Percentiles rank a stretch among this genome's conserved stretches.
Evolutionary conservation across 2,113 vertebrate genomes (phyloP).

Genomic region (Rhabdomys dilectus): DNA sequence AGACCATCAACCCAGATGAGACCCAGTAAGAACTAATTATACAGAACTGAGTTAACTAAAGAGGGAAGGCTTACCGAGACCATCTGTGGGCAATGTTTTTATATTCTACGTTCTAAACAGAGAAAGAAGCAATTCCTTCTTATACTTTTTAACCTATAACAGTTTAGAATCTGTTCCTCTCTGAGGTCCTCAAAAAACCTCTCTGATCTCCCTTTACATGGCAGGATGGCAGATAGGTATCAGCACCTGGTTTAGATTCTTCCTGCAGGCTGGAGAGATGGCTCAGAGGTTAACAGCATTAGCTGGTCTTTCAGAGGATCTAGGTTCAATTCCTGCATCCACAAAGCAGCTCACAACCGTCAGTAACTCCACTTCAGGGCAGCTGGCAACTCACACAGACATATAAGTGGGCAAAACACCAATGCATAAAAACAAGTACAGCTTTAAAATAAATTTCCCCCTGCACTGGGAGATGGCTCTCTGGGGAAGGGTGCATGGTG

Average conservation of each 20-base stretch:
- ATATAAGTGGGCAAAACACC: background rate
- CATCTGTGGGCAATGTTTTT: background rate
- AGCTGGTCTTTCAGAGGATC: background rate
- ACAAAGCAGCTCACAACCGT: background rate
- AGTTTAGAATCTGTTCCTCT: background rate
- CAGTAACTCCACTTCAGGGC: background rate
- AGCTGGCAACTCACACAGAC: background rate
- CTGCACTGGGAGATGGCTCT: background rate
- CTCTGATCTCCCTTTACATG: background rate
- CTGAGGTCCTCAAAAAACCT: background rate
- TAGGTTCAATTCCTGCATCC: background rate
- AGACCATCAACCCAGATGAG: background rate
- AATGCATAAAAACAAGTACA: background rate
- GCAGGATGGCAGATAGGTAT: background rate
- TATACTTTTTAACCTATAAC: background rate
- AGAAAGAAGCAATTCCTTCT: background rate
- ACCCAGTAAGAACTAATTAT: background rate
- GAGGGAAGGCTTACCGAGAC: background rate
- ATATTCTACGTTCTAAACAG: background rate
- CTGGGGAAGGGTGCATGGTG: background rate
- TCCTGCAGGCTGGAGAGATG: background rate
- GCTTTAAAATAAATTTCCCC: background rate
- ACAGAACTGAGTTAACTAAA: conserved; percentile 7
- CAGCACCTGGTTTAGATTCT: background rate
- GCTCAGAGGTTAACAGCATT: background rate